A percentile compares a stretch with the other conserved stretches of the same genome.
Conservation (phyloP, 1,140 invertebrate genomes). For the Nymphalis io region DNA sequence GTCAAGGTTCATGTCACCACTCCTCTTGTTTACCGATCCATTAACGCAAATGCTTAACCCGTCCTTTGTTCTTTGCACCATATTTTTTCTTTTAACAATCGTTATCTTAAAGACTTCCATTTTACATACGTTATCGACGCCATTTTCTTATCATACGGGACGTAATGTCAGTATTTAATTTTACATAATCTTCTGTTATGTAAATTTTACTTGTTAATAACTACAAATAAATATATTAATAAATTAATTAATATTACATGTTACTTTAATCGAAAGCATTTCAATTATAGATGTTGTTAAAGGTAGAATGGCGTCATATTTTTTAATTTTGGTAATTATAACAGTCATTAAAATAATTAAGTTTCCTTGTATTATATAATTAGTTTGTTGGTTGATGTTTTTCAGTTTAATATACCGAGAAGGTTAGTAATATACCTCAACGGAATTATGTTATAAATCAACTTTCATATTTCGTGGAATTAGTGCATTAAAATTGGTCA, state of each 20-base stretch:
- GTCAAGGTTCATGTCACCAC: slow-evolving; percentile 61
- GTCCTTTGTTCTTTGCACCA: slow-evolving; percentile 37
- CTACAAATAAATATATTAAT: neutral
- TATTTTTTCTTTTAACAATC: slow-evolving; percentile 40
- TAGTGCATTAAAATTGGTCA: no score
- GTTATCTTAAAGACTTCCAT: slow-evolving; percentile 40
- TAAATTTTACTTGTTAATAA: neutral
- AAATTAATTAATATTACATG: neutral
- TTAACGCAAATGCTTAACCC: slow-evolving; percentile 56
- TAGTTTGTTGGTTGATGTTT: neutral
- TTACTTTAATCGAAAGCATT: neutral
- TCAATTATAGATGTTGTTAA: neutral
- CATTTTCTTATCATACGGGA: slow-evolving; percentile 35
- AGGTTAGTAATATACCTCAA: neutral
- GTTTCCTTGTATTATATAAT: neutral
- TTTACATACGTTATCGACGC: slow-evolving; percentile 37
- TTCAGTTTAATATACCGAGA: neutral
- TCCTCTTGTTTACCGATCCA: slow-evolving; percentile 64
- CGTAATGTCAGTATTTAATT: slow-evolving; percentile 27
- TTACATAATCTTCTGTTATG: slow-evolving; percentile 18
- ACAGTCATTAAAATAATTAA: neutral
- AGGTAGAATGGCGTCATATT: neutral
- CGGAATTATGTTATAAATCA: no score
- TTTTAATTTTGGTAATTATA: slow-evolving; percentile 5
- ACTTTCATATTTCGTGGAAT: no score